These are phyloP conservation scores for Aphelocoma californica DNA, from an alignment of 2,797 vertebrate species.

Conservation along the genomic window DNA sequence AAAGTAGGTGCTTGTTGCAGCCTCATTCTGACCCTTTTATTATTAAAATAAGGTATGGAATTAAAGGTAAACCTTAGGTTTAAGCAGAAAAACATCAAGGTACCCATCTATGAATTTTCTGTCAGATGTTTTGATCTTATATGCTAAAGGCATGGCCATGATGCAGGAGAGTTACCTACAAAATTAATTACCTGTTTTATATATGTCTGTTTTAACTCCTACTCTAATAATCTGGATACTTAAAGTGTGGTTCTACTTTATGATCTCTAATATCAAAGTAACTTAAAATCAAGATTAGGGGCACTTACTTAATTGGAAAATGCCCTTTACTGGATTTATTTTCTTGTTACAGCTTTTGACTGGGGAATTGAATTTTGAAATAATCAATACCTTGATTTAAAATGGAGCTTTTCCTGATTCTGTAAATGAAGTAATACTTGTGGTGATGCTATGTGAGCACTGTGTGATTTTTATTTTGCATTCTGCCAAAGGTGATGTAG, in stretches of 20 bases:
- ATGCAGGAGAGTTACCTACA: not conserved
- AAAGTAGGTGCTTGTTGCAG: not conserved
- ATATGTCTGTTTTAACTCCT: not conserved
- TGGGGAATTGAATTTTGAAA: not conserved
- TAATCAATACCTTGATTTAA: slow-evolving; percentile 15
- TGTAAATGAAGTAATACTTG: not conserved
- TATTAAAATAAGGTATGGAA: not conserved
- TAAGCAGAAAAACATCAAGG: not conserved
- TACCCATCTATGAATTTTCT: not conserved
- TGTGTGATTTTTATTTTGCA: not conserved
- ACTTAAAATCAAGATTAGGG: slow-evolving; percentile 17
- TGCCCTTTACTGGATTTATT: not conserved
- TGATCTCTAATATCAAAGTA: slow-evolving; percentile 8
- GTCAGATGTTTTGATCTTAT: not conserved
- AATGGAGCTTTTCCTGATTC: not conserved
- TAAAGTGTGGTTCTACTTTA: not conserved
- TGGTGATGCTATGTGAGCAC: not conserved
- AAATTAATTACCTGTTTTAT: not conserved
- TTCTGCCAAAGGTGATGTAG: not conserved
- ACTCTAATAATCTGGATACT: not conserved
- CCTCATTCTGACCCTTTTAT: not conserved
- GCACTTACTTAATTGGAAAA: not conserved
- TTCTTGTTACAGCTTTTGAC: not conserved
- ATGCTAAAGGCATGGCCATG: not conserved
- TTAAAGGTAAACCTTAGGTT: not conserved